Percentiles rank a stretch among this genome's conserved stretches.
Conservation (phyloP, 2,888 invertebrate species). For the Hydrotaea cyrtoneurina region DNA sequence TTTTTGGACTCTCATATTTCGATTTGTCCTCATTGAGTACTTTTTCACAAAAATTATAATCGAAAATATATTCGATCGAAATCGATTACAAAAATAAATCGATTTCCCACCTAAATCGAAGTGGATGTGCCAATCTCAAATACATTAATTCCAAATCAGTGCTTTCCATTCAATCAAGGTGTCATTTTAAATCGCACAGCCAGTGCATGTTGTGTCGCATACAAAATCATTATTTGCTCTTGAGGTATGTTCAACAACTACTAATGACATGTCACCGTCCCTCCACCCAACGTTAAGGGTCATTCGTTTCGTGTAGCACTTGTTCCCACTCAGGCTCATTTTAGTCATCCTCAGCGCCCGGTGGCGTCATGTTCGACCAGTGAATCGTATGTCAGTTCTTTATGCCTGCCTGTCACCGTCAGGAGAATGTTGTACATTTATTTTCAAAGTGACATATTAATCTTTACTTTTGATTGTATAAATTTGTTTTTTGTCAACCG, state of each 20-base stretch:
- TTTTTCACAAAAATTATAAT: too few relatives aligned
- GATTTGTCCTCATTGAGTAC: too few relatives aligned
- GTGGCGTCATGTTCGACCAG: not conserved
- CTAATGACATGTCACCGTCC: conserved; percentile 36
- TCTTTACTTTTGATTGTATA: conserved; percentile 34
- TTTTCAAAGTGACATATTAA: conserved; percentile 29
- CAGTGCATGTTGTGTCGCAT: not conserved
- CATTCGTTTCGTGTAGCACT: conserved; percentile 15
- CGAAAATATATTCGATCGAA: too few relatives aligned
- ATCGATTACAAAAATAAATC: too few relatives aligned
- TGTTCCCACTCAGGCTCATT: not conserved
- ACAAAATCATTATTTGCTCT: conserved; percentile 26
- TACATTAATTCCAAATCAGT: too few relatives aligned
- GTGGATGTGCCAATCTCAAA: too few relatives aligned
- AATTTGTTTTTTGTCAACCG: conserved; percentile 32
- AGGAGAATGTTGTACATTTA: not conserved
- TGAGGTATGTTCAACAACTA: conserved; percentile 53
- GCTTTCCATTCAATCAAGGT: too few relatives aligned
- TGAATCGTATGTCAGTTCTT: conserved; percentile 12
- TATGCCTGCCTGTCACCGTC: conserved; percentile 10
- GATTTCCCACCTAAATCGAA: too few relatives aligned
- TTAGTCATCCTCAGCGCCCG: not conserved
- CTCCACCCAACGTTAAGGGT: not conserved
- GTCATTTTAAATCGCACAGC: too few relatives aligned
- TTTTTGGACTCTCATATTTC: too few relatives aligned